A percentile compares a stretch with the other conserved stretches of the same genome.
These are phyloP conservation scores for Miichthys miiuy DNA, from an alignment of 2,797 vertebrate genomes.

Conservation along the genomic window DNA sequence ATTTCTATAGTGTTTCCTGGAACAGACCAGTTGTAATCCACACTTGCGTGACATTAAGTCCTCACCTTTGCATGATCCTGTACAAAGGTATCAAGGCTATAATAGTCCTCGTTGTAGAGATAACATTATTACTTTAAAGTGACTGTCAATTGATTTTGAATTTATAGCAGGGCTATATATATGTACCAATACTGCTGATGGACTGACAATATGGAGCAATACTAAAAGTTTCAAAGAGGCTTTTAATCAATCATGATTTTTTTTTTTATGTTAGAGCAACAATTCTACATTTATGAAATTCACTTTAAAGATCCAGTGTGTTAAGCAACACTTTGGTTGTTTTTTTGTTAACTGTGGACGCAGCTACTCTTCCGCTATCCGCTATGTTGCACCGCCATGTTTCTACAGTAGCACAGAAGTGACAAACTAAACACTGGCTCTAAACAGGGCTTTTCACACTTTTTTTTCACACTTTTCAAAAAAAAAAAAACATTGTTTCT, in stretches of 20 bases:
- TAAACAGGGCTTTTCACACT: too few species aligned
- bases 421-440: too few species aligned
- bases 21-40: constrained; percentile 22
- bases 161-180: not conserved
- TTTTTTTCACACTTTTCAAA: too few species aligned
- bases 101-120: not conserved
- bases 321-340: too few species aligned
- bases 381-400: too few species aligned
- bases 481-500: too few species aligned
- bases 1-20: constrained; percentile 10
- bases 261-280: not conserved
- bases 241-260: not conserved
- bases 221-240: too few species aligned
- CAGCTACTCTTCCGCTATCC: too few species aligned
- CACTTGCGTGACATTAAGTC: not conserved
- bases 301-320: not conserved
- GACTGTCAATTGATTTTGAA: not conserved
- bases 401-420: too few species aligned
- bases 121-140: not conserved
- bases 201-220: not conserved
- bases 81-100: not conserved
- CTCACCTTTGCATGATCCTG: constrained; percentile 5
- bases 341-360: too few species aligned
- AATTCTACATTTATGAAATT: not conserved
- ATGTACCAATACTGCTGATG: not conserved